Percentiles rank a stretch among this genome's conserved stretches.
phyloP scores from a whole-genome alignment of 2,113 vertebrate genomes.

The Toxostoma redivivum region DNA sequence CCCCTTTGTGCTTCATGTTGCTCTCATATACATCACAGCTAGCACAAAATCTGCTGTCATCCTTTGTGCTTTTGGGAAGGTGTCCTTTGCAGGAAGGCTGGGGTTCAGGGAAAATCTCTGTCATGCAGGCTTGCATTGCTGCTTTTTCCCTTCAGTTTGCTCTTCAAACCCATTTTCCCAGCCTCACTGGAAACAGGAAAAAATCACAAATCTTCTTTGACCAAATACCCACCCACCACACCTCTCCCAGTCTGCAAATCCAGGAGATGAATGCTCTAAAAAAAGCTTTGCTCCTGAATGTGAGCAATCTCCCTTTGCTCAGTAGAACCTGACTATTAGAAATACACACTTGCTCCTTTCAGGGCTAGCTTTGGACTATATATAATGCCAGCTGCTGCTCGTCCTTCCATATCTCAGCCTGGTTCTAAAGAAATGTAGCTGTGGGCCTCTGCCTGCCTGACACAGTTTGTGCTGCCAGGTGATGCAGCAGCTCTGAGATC shows the following conservation, averaged over 20 bases:
- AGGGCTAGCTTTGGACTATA: background rate
- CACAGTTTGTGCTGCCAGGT: background rate
- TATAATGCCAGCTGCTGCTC: background rate
- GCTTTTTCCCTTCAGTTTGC: background rate
- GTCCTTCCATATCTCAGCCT: background rate
- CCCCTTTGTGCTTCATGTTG: background rate
- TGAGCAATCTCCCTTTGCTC: background rate
- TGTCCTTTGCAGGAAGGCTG: background rate
- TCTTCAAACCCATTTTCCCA: background rate
- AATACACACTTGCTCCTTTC: fast-evolving
- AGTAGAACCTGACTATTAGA: background rate
- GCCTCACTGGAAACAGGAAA: background rate
- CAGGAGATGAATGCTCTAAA: background rate
- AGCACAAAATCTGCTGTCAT: background rate
- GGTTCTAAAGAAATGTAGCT: background rate
- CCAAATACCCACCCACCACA: background rate
- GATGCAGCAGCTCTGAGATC: background rate
- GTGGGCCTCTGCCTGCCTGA: background rate
- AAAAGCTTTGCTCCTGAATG: background rate
- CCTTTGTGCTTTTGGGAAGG: background rate
- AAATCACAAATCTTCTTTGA: background rate
- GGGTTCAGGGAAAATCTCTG: background rate
- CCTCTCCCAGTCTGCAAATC: background rate
- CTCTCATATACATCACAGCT: background rate
- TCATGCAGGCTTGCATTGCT: background rate